Evolutionary conservation across 2,888 invertebrate genomes (phyloP).

Genomic region (Dicranocentrus wangi): DNA sequence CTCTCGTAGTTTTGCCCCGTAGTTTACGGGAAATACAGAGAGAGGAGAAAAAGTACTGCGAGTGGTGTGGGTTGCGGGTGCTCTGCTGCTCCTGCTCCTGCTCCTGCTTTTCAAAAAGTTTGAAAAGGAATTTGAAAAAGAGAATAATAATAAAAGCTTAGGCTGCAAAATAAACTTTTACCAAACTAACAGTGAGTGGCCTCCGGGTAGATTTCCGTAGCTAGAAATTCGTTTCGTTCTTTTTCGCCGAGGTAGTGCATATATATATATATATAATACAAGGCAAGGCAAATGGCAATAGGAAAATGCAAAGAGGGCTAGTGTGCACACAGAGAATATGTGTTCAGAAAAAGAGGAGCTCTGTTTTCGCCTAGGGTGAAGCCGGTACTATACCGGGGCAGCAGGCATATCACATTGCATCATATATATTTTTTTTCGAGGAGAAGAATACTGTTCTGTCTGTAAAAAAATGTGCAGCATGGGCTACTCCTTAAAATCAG

Average conservation of each 20-base stretch:
- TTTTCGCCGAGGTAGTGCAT: conserved; percentile 17
- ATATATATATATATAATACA: conserved; percentile 3
- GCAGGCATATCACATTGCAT: conserved; percentile 24
- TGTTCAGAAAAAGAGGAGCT: conserved; percentile 25
- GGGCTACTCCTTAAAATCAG: no score
- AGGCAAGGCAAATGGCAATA: background rate
- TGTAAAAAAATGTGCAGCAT: no score
- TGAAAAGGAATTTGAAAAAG: conserved; percentile 59
- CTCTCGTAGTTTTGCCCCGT: no score
- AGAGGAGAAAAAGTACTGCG: background rate
- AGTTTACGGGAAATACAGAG: no score
- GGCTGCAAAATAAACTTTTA: conserved; percentile 65
- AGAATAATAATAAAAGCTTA: conserved; percentile 65
- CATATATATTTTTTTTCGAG: no score
- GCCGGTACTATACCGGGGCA: conserved; percentile 62
- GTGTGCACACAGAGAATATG: conserved; percentile 18
- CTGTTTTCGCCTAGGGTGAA: conserved; percentile 53
- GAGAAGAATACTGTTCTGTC: no score
- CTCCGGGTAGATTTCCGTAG: conserved; percentile 57
- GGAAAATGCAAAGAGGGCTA: conserved; percentile 46
- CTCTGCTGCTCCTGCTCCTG: conserved; percentile 33
- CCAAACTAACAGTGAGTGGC: conserved; percentile 59
- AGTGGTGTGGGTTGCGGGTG: no score
- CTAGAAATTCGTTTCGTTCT: conserved; percentile 56
- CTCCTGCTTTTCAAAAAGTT: conserved; percentile 50